A percentile compares a stretch with the other conserved stretches of the same genome.
Conservation (phyloP, 1,140 invertebrate genomes). For the Drosophila athabasca region DNA sequence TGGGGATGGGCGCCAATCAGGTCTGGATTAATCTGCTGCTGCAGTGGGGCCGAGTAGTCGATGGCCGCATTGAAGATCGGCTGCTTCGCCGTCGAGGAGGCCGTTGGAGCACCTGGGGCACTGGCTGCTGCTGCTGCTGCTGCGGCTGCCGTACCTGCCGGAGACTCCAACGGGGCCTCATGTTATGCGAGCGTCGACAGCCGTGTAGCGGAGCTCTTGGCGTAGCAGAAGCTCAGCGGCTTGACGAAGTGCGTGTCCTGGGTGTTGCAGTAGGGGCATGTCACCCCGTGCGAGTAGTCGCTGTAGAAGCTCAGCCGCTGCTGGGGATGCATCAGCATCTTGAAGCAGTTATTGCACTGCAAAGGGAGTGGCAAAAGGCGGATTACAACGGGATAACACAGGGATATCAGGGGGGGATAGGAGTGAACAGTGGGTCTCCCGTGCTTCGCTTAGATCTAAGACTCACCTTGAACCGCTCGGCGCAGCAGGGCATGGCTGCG, state of each 20-base stretch:
- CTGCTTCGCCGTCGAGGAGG: conserved; percentile 55
- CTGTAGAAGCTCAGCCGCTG: conserved; percentile 96
- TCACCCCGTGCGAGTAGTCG: conserved; percentile 96
- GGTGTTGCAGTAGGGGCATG: conserved; percentile 95
- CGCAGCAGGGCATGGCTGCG: conserved; percentile 97
- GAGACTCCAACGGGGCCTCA: conserved; percentile 87
- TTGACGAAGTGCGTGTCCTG: conserved; percentile 98
- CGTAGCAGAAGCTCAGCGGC: conserved; percentile 91
- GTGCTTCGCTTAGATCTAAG: neutral
- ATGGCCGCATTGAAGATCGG: conserved; percentile 72
- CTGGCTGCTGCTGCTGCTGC: conserved; percentile 33
- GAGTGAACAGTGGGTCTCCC: no score
- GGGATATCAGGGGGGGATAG: no score
- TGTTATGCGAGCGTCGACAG: conserved; percentile 93
- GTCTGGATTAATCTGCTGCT: conserved; percentile 80
- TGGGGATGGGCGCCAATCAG: conserved; percentile 80
- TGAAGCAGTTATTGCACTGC: conserved; percentile 95
- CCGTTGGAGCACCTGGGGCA: conserved; percentile 62
- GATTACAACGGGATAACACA: neutral
- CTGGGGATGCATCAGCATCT: conserved; percentile 92
- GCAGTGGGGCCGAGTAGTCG: conserved; percentile 79
- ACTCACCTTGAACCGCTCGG: conserved; percentile 94
- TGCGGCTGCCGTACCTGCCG: conserved; percentile 49
- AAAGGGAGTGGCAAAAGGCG: conserved; percentile 59
- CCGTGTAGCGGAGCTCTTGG: conserved; percentile 88